These are phyloP conservation scores for Rhea pennata DNA, from an alignment of 2,113 vertebrate genomes.

Conservation along the genomic window DNA sequence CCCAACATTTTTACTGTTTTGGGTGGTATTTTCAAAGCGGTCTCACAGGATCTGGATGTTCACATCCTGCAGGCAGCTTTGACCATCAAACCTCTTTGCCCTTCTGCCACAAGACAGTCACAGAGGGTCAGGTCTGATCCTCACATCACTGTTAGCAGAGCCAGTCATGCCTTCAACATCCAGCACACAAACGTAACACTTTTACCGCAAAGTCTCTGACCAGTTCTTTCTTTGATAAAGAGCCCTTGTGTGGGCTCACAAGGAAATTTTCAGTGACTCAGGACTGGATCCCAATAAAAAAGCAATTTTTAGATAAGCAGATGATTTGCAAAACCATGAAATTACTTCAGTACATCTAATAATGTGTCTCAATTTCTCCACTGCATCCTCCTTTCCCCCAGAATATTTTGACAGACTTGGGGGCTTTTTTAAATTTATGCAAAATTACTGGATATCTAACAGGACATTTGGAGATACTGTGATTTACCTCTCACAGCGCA, in stretches of 20 bases:
- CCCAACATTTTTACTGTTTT: neutral
- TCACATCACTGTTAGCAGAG: too few relatives aligned
- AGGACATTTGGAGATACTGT: neutral
- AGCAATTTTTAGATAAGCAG: too few relatives aligned
- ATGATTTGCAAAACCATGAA: neutral
- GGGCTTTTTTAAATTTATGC: neutral
- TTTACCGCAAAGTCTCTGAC: too few relatives aligned
- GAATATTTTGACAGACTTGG: neutral
- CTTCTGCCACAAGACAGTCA: neutral
- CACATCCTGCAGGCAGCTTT: neutral
- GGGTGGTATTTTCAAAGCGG: neutral
- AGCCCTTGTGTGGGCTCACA: too few relatives aligned
- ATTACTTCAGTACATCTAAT: neutral
- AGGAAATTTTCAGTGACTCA: too few relatives aligned
- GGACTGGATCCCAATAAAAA: too few relatives aligned
- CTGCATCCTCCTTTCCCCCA: neutral
- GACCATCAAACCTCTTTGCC: neutral
- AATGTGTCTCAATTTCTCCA: neutral
- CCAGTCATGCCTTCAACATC: too few relatives aligned
- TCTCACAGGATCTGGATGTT: neutral
- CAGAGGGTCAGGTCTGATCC: neutral
- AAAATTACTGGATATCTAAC: neutral
- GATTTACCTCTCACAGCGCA: neutral
- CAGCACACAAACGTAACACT: too few relatives aligned
- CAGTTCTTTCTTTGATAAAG: too few relatives aligned